Evolutionary conservation across 2,888 invertebrate genomes (phyloP), one percentile per base, ranked within the genome.

Genomic region (Drosophila multiciliata): DNA sequence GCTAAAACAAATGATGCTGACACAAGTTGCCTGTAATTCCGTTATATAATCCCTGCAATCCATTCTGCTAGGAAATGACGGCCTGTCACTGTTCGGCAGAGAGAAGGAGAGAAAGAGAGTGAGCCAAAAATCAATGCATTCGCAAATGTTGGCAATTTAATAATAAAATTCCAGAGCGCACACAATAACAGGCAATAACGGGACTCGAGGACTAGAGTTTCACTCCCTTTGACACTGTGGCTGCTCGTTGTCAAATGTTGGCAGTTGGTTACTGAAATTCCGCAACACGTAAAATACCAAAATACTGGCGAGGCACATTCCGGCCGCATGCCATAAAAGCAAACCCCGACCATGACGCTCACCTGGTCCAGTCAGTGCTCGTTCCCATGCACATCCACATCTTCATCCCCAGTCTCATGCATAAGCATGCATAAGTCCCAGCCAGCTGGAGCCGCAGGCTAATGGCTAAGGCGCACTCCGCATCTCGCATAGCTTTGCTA

Each of bases 221-320:
- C 54, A 76, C 66, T 72, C 66, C 45, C 66, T 50, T 76, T 76
- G 80, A 73, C 64, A 73, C 52, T 57, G 66, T 62, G 35, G 45
- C 58, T 72, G 15, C 38, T 64, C 29, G 61, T 55, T 63, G 77
- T 60, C 54, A 72, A 87, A 87, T 87, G 85, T 76, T 74, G 33
- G 66, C 74, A 74, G 82, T 80, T 77, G 67, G 83, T 66, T 71
- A 66, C 75, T 60, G 61, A 83, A 75, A 83, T 83, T 87, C 87
- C 87, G 76, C 76, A 82, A 77, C 83, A 82, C 84, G 82, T 82
- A 83, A 83, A 82, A 83, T 84, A 79, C 85, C 80, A 60, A 55
- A 62, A 71, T 53, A 66, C 53, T 57, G 71, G 49, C 50, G 66
- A 65, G 52, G 71, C 63, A 64, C 61, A 80, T 80, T 79, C 80